These are phyloP conservation scores for Chrysodeixis includens DNA, from an alignment of 2,888 invertebrate species.

Conservation along the genomic window DNA sequence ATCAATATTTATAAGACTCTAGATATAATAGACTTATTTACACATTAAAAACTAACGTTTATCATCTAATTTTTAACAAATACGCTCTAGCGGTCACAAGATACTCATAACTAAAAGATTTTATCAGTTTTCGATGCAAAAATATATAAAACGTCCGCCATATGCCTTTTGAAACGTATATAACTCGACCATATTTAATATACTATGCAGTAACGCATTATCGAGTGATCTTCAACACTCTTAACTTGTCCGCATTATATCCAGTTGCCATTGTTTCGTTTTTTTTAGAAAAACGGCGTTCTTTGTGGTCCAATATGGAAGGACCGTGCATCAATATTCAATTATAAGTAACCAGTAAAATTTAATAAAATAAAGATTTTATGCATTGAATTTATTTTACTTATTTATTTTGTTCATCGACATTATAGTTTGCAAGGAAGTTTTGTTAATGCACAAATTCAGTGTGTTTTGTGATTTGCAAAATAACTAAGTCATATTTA, in stretches of 20 bases:
- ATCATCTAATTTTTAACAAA: constrained; percentile 88
- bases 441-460: not conserved
- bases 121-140: constrained; percentile 89
- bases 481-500: not conserved
- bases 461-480: not conserved
- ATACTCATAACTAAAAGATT: constrained; percentile 89
- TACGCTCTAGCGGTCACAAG: constrained; percentile 88
- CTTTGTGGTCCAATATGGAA: constrained; percentile 57
- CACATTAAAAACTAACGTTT: constrained; percentile 88
- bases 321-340: constrained; percentile 9
- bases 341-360: constrained; percentile 25
- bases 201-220: constrained; percentile 31
- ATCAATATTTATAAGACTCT: constrained; percentile 88
- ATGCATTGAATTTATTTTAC: not conserved
- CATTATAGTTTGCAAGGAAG: not conserved
- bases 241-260: constrained; percentile 73
- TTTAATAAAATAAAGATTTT: constrained; percentile 20
- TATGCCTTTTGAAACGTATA: constrained; percentile 89
- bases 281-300: constrained; percentile 75
- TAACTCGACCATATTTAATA: constrained; percentile 67
- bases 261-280: constrained; percentile 81
- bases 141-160: constrained; percentile 90
- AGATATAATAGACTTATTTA: constrained; percentile 88
- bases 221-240: constrained; percentile 41
- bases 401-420: not conserved